A percentile compares a stretch with the other conserved stretches of the same genome.
Conservation (phyloP, 2,888 invertebrate species). For the Ditylenchus weischeri region DNA sequence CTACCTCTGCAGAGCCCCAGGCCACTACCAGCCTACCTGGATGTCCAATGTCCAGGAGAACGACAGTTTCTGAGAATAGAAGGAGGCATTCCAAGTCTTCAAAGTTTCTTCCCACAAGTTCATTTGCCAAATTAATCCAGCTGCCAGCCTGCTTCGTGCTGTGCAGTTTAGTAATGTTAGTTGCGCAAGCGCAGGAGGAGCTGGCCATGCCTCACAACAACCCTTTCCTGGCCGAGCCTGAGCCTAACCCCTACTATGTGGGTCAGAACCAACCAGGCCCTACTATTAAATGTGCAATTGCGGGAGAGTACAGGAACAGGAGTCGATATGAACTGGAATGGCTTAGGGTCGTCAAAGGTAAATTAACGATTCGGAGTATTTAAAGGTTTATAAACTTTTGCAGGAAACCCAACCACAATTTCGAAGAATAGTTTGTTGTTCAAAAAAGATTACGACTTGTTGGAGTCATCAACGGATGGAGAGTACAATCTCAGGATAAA, state of each 20-base stretch:
- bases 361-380: conserved; percentile 23
- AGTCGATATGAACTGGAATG: conserved; percentile 35
- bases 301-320: conserved; percentile 32
- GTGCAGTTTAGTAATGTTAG: no score
- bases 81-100: no score
- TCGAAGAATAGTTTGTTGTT: not conserved
- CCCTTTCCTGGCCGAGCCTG: conserved; percentile 56
- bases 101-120: no score
- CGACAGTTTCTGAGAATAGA: no score
- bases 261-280: conserved; percentile 43
- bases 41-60: no score
- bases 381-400: conserved; percentile 9
- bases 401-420: conserved; percentile 6
- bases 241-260: conserved; percentile 48
- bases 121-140: no score
- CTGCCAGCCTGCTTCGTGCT: no score
- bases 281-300: conserved; percentile 43
- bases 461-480: conserved; percentile 62
- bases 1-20: no score
- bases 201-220: not conserved
- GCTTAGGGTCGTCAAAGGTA: conserved; percentile 31
- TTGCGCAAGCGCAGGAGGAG: no score
- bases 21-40: no score
- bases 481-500: conserved; percentile 83
- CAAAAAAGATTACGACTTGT: conserved; percentile 20